Base-by-base conservation (phyloP, 1,140 invertebrate genomes). In the Ceratina japonica region DNA sequence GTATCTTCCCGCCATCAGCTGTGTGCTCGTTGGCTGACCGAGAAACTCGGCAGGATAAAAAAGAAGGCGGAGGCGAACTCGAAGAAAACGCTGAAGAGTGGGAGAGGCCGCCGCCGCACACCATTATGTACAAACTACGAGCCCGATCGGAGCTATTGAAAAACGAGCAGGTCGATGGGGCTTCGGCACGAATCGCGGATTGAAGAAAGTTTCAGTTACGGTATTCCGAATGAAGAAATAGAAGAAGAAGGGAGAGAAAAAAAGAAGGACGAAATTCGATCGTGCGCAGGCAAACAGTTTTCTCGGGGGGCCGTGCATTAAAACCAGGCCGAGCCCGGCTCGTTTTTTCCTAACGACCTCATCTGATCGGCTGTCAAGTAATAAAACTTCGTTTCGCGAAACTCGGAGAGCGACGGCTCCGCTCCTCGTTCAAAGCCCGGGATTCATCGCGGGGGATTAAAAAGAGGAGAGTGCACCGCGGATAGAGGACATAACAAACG, bases 1-100 rank as follows among this genome's bases (percentile, higher is more conserved):
- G 79, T 80, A 79, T 84, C 83, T 79, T 80, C 82, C 70, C 75
- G 49, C 81, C 78, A 84, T 83, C 82, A 84, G 75, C 72, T 84
- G 79, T 84, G 54, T n/a, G 74, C 73, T 80, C 82, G 77, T 80
- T 71, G 76, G 16, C 72, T 59, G 78, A 74, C 76, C 81, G 63
- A 71, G 69, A 79, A 80, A 84, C 77, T 79, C 69, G 82, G 27
- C 31, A 37, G 56, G 61, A 80, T 66, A 79, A 27, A 70, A 75
- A 76, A 76, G 66, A 80, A 66, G 69, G 59, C 75, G 58, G 69
- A 18, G 59, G 24, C 49, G 18, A 37, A 75, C 58, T 69, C 27
- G 71, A 69, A 59, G 82, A 70, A 83, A 84, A 83, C 22, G 59
- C 58, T 20, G 7, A 0, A 3, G 1, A 3, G 15, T 3, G 15